Percentiles rank a stretch among this genome's conserved stretches.
Evolutionary conservation across 2,888 invertebrate genomes (phyloP).

Genomic region (Caenorhabditis japonica): DNA sequence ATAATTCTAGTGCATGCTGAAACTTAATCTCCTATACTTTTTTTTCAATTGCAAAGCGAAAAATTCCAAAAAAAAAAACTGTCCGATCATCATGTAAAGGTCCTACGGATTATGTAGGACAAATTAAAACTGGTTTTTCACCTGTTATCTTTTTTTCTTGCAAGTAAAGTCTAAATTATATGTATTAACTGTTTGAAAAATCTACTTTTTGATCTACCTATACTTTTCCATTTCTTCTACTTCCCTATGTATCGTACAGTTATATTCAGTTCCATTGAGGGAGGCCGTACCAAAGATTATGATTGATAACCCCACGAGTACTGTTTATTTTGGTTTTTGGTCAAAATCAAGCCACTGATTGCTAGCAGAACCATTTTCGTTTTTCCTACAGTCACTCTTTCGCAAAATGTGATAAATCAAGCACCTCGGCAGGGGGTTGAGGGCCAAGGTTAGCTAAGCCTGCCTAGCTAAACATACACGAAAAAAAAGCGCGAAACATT

Average conservation of each 20-base stretch:
- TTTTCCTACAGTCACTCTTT: not conserved
- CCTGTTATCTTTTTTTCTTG: slow-evolving; percentile 11
- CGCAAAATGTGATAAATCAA: slow-evolving; percentile 38
- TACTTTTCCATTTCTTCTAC: too few species aligned
- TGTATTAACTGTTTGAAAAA: too few species aligned
- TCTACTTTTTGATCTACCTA: too few species aligned
- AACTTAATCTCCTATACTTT: too few species aligned
- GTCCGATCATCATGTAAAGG: not conserved
- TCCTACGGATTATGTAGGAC: not conserved
- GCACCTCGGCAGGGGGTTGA: too few species aligned
- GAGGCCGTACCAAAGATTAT: slow-evolving; percentile 29
- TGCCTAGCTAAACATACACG: too few species aligned
- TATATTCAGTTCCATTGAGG: too few species aligned
- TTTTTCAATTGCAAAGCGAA: too few species aligned
- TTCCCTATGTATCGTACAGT: too few species aligned
- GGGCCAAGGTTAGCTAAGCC: too few species aligned
- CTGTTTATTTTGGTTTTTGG: slow-evolving; percentile 27
- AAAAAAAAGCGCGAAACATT: slow-evolving; percentile 4
- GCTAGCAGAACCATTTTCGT: slow-evolving; percentile 3
- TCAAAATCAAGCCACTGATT: slow-evolving; percentile 25
- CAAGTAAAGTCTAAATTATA: slow-evolving; percentile 6
- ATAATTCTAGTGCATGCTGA: too few species aligned
- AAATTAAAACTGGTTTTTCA: slow-evolving; percentile 8
- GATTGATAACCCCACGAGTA: slow-evolving; percentile 22
- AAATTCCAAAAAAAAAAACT: too few species aligned